Percentiles rank a stretch among this genome's conserved stretches.
phyloP scores from a whole-genome alignment of 2,888 invertebrate species.

The Drosophila mimica region DNA sequence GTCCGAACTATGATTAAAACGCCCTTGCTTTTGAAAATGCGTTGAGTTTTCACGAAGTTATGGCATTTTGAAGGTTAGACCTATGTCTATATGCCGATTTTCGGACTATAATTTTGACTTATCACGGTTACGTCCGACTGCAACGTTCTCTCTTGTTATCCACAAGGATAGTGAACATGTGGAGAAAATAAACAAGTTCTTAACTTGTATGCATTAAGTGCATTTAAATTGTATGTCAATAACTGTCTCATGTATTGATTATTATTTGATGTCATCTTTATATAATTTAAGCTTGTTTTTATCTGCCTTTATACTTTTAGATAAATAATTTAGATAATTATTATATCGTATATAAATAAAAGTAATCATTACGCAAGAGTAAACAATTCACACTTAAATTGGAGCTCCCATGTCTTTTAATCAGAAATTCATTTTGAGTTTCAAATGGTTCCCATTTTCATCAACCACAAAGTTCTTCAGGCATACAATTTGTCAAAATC shows the following conservation, averaged over 20 bases:
- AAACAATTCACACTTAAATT: neutral
- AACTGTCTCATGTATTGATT: neutral
- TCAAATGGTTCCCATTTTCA: neutral
- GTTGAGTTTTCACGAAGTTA: too few species aligned
- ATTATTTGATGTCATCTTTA: neutral
- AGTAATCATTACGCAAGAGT: neutral
- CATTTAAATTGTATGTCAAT: neutral
- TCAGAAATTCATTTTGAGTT: conserved; percentile 1
- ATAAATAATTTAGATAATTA: neutral
- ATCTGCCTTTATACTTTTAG: neutral
- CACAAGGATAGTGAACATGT: neutral
- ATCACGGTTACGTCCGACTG: too few species aligned
- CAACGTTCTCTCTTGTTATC: too few species aligned
- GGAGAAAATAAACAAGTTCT: neutral
- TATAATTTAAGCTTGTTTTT: neutral
- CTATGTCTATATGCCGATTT: too few species aligned
- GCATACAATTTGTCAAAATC: conserved; percentile 21
- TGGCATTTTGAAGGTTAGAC: too few species aligned
- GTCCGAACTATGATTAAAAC: too few species aligned
- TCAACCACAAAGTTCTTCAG: conserved; percentile 8
- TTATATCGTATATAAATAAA: neutral
- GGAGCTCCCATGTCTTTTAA: neutral
- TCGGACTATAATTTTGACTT: too few species aligned
- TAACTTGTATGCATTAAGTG: neutral
- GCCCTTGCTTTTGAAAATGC: too few species aligned